phyloP scores from a whole-genome alignment of 2,888 invertebrate genomes.

The Troglohyphantes excavatus region DNA sequence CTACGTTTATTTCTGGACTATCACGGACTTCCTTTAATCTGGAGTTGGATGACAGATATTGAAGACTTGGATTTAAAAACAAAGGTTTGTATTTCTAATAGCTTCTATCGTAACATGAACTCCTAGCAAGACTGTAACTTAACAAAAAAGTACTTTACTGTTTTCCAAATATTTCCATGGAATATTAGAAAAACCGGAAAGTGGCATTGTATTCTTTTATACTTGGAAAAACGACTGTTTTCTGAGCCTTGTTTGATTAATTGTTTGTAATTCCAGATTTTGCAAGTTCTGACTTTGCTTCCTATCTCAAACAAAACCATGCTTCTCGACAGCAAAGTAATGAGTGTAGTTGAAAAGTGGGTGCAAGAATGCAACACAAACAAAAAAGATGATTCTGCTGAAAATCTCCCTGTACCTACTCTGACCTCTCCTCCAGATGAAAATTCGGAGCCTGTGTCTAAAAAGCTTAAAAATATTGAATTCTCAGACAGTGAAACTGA shows the following conservation, averaged over 20 bases:
- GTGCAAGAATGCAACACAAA: constrained; percentile 57
- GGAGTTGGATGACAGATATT: constrained; percentile 94
- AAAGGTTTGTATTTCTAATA: constrained; percentile 80
- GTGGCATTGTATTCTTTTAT: background rate
- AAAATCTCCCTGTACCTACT: background rate
- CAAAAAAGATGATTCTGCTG: constrained; percentile 42
- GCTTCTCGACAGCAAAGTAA: constrained; percentile 94
- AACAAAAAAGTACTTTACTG: background rate
- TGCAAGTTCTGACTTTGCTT: constrained; percentile 91
- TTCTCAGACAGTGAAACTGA: constrained; percentile 76
- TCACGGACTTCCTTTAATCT: constrained; percentile 93
- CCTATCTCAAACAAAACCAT: constrained; percentile 97
- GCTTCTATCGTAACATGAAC: background rate
- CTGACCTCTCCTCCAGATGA: constrained; percentile 23
- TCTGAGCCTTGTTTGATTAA: background rate
- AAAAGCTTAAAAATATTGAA: constrained; percentile 78
- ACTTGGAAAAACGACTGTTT: background rate
- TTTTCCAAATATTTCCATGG: no score
- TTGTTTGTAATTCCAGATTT: constrained; percentile 84
- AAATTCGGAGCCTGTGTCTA: constrained; percentile 30
- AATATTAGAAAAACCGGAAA: no score
- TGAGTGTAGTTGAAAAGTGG: constrained; percentile 93
- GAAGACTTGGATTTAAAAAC: constrained; percentile 82
- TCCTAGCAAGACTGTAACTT: no score
- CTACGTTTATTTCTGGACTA: constrained; percentile 89